Conservation (phyloP, 1,140 invertebrate species). For the Marisa cornuarietis region DNA sequence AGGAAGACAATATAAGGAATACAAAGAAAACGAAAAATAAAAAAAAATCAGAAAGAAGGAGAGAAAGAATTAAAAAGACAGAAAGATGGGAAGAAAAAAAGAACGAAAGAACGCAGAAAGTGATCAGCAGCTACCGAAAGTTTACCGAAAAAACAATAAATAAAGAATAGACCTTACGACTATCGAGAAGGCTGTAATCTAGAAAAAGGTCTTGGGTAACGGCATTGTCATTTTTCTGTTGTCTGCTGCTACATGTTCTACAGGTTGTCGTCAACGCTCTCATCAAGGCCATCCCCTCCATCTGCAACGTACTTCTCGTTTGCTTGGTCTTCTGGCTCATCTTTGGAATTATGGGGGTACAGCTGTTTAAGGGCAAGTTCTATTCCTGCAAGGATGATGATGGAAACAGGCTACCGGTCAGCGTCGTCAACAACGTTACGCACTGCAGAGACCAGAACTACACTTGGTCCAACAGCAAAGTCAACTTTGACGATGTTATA, state of each 20-base stretch:
- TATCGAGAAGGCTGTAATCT: too few relatives aligned
- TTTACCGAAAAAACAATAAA: too few relatives aligned
- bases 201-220: too few relatives aligned
- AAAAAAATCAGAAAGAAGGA: too few relatives aligned
- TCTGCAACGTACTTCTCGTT: conserved; percentile 92
- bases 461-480: conserved; percentile 94
- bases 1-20: too few relatives aligned
- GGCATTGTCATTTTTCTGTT: too few relatives aligned
- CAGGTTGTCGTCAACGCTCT: conserved; percentile 95
- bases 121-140: too few relatives aligned
- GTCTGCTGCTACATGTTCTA: conserved; percentile 24
- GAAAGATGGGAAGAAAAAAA: too few relatives aligned
- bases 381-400: conserved; percentile 85
- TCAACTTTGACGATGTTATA: conserved; percentile 98
- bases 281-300: conserved; percentile 93
- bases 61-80: too few relatives aligned
- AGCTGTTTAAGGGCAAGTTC: conserved; percentile 91
- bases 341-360: conserved; percentile 92
- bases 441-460: conserved; percentile 74
- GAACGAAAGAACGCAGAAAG: too few relatives aligned
- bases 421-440: conserved; percentile 44
- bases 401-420: conserved; percentile 32
- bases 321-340: conserved; percentile 93
- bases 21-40: too few relatives aligned
- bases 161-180: too few relatives aligned